phyloP scores from a whole-genome alignment of 1,140 invertebrate genomes.

The Arion vulgaris region DNA sequence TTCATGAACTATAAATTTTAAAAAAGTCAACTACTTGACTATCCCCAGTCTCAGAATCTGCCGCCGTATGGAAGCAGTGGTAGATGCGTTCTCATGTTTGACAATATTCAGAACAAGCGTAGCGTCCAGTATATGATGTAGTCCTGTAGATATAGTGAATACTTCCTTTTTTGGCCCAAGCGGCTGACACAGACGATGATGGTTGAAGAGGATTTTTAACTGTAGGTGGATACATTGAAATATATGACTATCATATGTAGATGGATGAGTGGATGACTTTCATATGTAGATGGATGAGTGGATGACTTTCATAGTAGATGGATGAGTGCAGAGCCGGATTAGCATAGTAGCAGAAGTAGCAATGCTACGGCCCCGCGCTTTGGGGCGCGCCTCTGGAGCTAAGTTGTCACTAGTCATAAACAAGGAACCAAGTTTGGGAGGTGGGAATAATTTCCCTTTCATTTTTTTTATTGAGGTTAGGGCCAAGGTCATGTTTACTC shows the following conservation, averaged over 20 bases:
- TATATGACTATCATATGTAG: not conserved
- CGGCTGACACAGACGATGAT: not conserved
- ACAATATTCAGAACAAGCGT: slow-evolving; percentile 41
- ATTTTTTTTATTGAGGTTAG: too few relatives aligned
- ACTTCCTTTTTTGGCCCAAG: slow-evolving; percentile 3
- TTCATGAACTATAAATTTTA: not conserved
- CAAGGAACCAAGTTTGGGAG: too few relatives aligned
- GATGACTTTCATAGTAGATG: not conserved
- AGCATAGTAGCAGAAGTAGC: too few relatives aligned
- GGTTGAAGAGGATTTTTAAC: not conserved
- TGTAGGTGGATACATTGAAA: not conserved
- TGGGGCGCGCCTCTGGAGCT: too few relatives aligned
- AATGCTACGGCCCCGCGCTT: too few relatives aligned
- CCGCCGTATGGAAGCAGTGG: not conserved
- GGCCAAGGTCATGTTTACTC: too few relatives aligned
- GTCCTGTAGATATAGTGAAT: slow-evolving; percentile 42
- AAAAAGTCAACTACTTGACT: not conserved
- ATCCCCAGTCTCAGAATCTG: not conserved
- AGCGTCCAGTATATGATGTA: slow-evolving; percentile 44
- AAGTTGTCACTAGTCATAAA: too few relatives aligned
- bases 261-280: not conserved
- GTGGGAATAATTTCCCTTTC: too few relatives aligned
- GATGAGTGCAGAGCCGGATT: too few relatives aligned
- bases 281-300: too few relatives aligned
- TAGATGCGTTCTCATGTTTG: slow-evolving; percentile 29